phyloP scores from a whole-genome alignment of 53 echinoderm and acorn worm genomes.

The Luidia sarsii region DNA sequence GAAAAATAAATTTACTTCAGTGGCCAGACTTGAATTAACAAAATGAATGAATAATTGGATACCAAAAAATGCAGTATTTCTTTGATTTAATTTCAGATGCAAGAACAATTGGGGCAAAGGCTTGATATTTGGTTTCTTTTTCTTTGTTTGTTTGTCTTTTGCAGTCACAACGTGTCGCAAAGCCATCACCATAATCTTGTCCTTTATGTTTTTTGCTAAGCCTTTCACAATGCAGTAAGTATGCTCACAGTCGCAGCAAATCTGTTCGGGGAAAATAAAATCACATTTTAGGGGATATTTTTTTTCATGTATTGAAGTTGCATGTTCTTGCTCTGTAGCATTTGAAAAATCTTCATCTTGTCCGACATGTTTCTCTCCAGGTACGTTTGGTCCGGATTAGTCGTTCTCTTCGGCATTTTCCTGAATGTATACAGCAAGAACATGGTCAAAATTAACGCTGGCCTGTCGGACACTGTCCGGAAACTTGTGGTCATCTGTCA shows the following conservation, averaged over 20 bases:
- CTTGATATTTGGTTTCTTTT: too few relatives aligned
- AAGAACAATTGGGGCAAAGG: too few relatives aligned
- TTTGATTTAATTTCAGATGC: too few relatives aligned
- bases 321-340: background rate
- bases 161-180: conserved; percentile 95
- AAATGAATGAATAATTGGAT: too few relatives aligned
- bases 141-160: conserved; percentile 8
- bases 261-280: background rate
- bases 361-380: conserved; percentile 36
- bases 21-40: too few relatives aligned
- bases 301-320: background rate
- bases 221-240: conserved; percentile 98
- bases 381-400: conserved; percentile 93
- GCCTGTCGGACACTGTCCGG: conserved; percentile 35
- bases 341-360: background rate
- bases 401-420: conserved; percentile 88
- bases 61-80: too few relatives aligned
- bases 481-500: conserved; percentile 30
- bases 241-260: too few relatives aligned
- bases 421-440: conserved; percentile 99
- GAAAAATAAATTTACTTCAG: too few relatives aligned
- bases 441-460: conserved; percentile 44
- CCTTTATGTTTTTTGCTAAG: conserved; percentile 93
- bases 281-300: background rate
- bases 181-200: conserved; percentile 87